A percentile compares a stretch with the other conserved stretches of the same genome.
Evolutionary conservation across 2,797 vertebrate species (phyloP).

Genomic region (Artibeus lituratus): DNA sequence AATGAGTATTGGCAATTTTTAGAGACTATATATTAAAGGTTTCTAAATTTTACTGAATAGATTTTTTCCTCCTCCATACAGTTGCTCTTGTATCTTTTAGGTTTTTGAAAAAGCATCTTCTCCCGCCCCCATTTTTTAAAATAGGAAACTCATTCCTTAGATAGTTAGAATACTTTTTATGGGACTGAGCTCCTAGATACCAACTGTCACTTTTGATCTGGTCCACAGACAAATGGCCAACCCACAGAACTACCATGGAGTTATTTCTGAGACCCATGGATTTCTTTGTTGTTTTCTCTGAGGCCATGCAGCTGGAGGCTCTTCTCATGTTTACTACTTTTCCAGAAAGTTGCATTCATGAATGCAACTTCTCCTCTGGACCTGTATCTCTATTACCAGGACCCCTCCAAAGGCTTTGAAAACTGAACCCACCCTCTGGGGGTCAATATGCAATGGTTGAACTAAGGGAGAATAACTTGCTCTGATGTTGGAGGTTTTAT

Average conservation of each 20-base stretch:
- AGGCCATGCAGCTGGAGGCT: neutral
- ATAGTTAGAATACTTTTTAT: constrained; percentile 51
- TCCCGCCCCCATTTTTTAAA: constrained; percentile 6
- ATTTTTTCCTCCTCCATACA: neutral
- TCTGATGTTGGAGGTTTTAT: constrained; percentile 58
- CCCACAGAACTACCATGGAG: neutral
- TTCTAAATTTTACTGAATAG: constrained; percentile 46
- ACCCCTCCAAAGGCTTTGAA: constrained; percentile 28
- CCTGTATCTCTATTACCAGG: neutral
- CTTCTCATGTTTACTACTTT: constrained; percentile 4
- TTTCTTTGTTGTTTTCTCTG: constrained; percentile 40
- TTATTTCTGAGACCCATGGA: constrained; percentile 46
- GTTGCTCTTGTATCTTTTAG: constrained; percentile 33
- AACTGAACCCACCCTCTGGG: constrained; percentile 75
- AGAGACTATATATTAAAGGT: neutral
- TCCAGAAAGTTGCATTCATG: constrained; percentile 1
- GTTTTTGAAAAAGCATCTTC: constrained; percentile 32
- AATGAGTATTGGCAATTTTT: neutral
- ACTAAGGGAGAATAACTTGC: constrained; percentile 83
- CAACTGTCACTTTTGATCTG: constrained; percentile 49
- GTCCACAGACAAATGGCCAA: constrained; percentile 52
- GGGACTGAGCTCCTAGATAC: constrained; percentile 41
- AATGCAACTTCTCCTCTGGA: neutral
- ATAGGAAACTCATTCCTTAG: constrained; percentile 56
- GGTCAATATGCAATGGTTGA: constrained; percentile 80